phyloP scores from a whole-genome alignment of 2,888 invertebrate species.

The Matsumyia berberina region DNA sequence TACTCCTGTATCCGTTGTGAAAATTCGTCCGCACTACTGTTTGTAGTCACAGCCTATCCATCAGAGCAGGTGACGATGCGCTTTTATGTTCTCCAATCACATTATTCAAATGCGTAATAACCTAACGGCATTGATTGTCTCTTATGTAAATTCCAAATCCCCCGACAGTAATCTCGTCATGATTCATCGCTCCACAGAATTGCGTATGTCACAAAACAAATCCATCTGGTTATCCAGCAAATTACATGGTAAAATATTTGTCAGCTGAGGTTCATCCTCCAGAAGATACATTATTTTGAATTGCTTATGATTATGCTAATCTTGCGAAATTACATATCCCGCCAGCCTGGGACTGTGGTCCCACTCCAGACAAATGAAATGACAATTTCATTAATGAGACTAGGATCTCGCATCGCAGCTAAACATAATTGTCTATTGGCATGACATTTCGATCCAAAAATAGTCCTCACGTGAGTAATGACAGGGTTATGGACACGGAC shows the following conservation, averaged over 20 bases:
- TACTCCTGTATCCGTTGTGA: too few relatives aligned
- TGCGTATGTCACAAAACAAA: not conserved
- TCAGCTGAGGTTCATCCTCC: not conserved
- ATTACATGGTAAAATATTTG: constrained; percentile 20
- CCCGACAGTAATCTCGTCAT: not conserved
- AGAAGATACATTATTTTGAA: not conserved
- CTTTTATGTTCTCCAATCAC: too few relatives aligned
- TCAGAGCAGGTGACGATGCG: too few relatives aligned
- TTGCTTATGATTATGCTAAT: constrained; percentile 24
- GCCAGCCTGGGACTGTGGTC: too few relatives aligned
- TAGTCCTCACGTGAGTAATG: constrained; percentile 11
- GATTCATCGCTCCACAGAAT: not conserved
- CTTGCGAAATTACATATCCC: constrained; percentile 2
- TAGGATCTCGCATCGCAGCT: not conserved
- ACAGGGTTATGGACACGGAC: not conserved
- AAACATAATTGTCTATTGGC: not conserved
- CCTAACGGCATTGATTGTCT: too few relatives aligned
- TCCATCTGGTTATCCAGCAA: constrained; percentile 5
- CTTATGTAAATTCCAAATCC: not conserved
- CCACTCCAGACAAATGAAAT: not conserved
- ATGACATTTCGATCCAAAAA: constrained; percentile 7
- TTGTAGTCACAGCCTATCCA: too few relatives aligned
- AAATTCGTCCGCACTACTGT: too few relatives aligned
- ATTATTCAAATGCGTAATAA: too few relatives aligned
- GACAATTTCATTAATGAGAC: constrained; percentile 24